Conservation (phyloP, 1,140 invertebrate genomes). For the Ceratitis capitata region DNA sequence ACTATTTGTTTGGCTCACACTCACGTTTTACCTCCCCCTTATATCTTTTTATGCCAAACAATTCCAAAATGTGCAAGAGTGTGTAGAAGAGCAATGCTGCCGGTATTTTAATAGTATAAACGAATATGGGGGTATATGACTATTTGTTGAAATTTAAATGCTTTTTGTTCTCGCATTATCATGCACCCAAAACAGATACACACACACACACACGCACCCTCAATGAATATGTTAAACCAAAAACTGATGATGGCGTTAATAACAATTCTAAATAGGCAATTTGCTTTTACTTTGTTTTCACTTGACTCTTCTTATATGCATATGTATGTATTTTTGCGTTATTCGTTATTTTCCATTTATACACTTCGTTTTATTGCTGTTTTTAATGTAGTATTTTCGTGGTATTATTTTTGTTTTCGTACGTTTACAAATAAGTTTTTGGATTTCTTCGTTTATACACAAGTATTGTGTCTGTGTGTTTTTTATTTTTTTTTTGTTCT, state of each 20-base stretch:
- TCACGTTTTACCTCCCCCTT: neutral
- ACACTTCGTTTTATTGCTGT: constrained; percentile 57
- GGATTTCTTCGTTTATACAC: constrained; percentile 42
- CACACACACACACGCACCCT: no score
- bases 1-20: neutral
- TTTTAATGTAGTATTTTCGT: constrained; percentile 46
- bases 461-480: no score
- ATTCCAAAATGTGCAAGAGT: neutral
- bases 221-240: no score
- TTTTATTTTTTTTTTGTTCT: no score
- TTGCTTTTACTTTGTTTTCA: constrained; percentile 14
- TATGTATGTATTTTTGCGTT: neutral
- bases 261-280: constrained; percentile 64
- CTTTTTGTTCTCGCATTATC: neutral
- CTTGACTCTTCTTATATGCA: constrained; percentile 48
- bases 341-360: constrained; percentile 48
- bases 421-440: constrained; percentile 6
- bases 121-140: neutral
- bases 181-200: neutral
- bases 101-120: neutral
- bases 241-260: constrained; percentile 52
- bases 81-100: no score
- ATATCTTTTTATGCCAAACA: neutral
- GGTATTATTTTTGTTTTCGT: constrained; percentile 40
- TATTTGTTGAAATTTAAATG: neutral